phyloP scores from a whole-genome alignment of 2,888 invertebrate species.

The Calliopum simillimum region DNA sequence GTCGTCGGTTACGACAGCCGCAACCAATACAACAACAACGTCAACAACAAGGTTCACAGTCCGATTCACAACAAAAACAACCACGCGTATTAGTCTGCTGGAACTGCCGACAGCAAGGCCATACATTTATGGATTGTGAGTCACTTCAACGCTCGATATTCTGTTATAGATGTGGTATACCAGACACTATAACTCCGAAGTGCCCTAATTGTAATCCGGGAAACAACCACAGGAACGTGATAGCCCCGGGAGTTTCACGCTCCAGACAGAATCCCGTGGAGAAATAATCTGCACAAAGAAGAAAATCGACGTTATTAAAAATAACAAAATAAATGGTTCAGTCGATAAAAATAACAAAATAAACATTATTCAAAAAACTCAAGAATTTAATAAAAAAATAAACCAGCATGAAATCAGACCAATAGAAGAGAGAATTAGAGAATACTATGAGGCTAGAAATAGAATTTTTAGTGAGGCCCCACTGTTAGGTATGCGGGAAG shows the following conservation, averaged over 20 bases:
- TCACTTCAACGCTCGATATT: constrained; percentile 17
- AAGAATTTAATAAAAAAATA: background rate
- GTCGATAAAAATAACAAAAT: background rate
- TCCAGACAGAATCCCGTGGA: background rate
- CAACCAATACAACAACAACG: too few relatives aligned
- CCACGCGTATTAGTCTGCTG: constrained; percentile 15
- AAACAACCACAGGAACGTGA: background rate
- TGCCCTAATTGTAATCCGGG: background rate
- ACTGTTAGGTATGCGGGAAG: background rate
- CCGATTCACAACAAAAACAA: too few relatives aligned
- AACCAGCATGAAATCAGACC: background rate
- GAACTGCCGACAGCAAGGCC: constrained; percentile 28
- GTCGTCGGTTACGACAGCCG: too few relatives aligned
- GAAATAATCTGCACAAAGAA: background rate
- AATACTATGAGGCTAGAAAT: background rate
- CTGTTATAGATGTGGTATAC: constrained; percentile 25
- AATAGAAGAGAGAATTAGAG: background rate
- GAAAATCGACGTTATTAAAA: background rate
- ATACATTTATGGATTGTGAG: constrained; percentile 29
- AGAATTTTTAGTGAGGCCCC: background rate
- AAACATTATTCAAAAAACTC: background rate
- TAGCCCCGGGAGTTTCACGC: background rate
- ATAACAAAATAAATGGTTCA: too few relatives aligned
- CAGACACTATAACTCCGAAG: background rate
- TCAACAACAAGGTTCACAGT: too few relatives aligned